A percentile compares a stretch with the other conserved stretches of the same genome.
phyloP scores from a whole-genome alignment of 1,140 invertebrate species.

The Akabosia matsudoensis region DNA sequence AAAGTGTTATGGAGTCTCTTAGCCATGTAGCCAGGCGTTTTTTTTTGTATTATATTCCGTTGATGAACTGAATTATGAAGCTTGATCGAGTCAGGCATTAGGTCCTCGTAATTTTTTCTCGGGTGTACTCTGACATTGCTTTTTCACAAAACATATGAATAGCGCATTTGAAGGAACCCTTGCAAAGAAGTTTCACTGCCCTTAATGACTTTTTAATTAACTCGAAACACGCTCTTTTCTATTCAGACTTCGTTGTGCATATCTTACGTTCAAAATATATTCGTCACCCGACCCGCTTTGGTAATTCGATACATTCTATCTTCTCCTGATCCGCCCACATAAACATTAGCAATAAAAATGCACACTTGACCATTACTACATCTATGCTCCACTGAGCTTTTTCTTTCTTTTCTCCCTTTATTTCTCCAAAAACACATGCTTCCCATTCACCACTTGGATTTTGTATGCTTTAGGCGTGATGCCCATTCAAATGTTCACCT shows the following conservation, averaged over 20 bases:
- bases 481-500: neutral
- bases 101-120: too few relatives aligned
- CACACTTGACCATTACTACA: neutral
- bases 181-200: too few relatives aligned
- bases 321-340: neutral
- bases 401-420: neutral
- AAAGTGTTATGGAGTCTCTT: neutral
- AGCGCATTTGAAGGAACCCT: too few relatives aligned
- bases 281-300: neutral
- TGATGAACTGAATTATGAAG: too few relatives aligned
- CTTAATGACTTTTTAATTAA: conserved; percentile 10
- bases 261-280: neutral
- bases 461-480: neutral
- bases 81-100: too few relatives aligned
- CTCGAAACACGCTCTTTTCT: neutral
- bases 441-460: neutral
- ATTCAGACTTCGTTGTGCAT: neutral
- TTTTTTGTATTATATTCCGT: neutral
- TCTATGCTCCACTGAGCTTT: neutral
- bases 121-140: too few relatives aligned
- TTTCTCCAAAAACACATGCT: too few relatives aligned
- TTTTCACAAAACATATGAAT: too few relatives aligned
- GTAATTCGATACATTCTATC: too few relatives aligned
- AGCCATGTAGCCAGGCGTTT: neutral
- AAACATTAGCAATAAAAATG: neutral